A percentile compares a stretch with the other conserved stretches of the same genome.
These are phyloP conservation scores for Chrysomallon squamiferum DNA, from an alignment of 1,140 invertebrate species.

Conservation along the genomic window DNA sequence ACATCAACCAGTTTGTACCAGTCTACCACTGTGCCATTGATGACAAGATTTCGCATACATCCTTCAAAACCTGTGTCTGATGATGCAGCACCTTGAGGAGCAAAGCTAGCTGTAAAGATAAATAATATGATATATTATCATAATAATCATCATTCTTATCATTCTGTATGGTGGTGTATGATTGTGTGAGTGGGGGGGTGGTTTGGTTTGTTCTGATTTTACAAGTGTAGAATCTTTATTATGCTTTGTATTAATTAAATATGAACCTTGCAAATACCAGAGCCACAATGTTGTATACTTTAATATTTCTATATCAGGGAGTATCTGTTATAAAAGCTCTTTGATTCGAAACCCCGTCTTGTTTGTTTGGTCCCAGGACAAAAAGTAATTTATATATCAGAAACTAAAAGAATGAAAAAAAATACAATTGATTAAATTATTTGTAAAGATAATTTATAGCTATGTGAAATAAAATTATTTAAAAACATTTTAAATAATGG, in stretches of 20 bases:
- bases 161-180: background rate
- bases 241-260: too few species aligned
- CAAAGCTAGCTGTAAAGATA: slow-evolving; percentile 69
- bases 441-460: too few species aligned
- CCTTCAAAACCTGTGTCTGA: slow-evolving; percentile 86
- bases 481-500: too few species aligned
- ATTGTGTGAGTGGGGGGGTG: slow-evolving; percentile 1
- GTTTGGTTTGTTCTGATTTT: slow-evolving; percentile 3
- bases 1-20: slow-evolving; percentile 67
- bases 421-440: too few species aligned
- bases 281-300: background rate
- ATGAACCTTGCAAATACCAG: background rate
- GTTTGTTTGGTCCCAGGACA: too few species aligned
- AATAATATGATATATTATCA: too few species aligned
- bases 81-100: slow-evolving; percentile 71
- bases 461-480: too few species aligned
- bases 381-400: too few species aligned
- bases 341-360: too few species aligned
- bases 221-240: background rate
- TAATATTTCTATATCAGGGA: too few species aligned
- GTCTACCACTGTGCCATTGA: slow-evolving; percentile 73
- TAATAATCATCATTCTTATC: slow-evolving; percentile 1
- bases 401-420: too few species aligned
- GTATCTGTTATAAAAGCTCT: too few species aligned
- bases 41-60: slow-evolving; percentile 84